phyloP scores from a whole-genome alignment of 2,797 vertebrate species.

The Nyctibius grandis region DNA sequence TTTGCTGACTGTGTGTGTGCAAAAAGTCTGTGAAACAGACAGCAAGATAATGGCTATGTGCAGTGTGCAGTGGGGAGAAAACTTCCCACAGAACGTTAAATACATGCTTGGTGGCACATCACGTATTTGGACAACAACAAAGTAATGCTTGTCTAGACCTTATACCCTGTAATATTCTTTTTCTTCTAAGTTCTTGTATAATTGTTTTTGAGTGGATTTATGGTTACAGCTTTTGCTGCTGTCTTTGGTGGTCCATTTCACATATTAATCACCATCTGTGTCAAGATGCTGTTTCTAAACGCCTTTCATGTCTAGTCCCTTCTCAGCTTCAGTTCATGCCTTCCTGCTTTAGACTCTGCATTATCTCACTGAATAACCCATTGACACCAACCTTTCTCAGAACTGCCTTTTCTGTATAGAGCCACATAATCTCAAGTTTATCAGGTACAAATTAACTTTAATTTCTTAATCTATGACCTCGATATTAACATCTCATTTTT shows the following conservation, averaged over 20 bases:
- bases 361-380: background rate
- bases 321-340: background rate
- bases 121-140: background rate
- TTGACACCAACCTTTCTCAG: background rate
- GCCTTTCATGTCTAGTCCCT: background rate
- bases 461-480: background rate
- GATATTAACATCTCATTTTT: background rate
- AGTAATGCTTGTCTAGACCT: background rate
- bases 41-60: background rate
- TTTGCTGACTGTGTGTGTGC: background rate
- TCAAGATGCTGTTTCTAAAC: background rate
- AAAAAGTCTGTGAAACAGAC: background rate
- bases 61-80: background rate
- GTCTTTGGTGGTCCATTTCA: background rate
- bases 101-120: background rate
- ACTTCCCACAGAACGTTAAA: background rate
- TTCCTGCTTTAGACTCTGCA: background rate
- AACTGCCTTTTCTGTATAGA: background rate
- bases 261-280: background rate
- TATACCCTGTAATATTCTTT: background rate
- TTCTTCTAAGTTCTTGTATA: background rate
- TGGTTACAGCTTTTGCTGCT: background rate
- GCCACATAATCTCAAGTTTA: background rate
- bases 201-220: background rate
- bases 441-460: background rate